Conservation (phyloP, 2,888 invertebrate species). For the Athalia rosae region DNA sequence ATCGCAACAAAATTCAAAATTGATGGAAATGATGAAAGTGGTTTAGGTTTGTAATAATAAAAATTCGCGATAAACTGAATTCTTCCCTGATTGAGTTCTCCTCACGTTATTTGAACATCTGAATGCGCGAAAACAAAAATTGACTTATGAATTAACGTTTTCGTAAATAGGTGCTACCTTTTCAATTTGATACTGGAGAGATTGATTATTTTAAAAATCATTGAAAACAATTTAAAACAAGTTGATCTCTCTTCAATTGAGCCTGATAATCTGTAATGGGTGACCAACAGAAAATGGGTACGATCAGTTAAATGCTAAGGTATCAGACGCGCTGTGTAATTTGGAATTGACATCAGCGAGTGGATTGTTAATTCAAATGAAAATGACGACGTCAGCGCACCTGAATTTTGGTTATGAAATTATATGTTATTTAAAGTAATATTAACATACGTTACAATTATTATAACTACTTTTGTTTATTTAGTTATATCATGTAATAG, state of each 20-base stretch:
- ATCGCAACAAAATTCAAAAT: neutral
- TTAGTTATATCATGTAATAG: constrained; percentile 71
- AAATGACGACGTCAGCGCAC: constrained; percentile 33
- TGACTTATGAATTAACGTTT: constrained; percentile 3
- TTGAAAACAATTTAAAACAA: neutral
- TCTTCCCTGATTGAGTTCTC: no score
- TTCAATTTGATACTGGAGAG: constrained; percentile 2
- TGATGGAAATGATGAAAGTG: neutral
- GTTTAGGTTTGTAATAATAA: constrained; percentile 1
- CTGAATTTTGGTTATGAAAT: constrained; percentile 53
- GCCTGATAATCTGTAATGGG: constrained; percentile 25
- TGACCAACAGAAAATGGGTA: constrained; percentile 25
- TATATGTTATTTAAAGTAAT: constrained; percentile 72
- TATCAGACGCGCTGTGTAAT: constrained; percentile 35
- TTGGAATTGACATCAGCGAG: constrained; percentile 29
- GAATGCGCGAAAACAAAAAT: no score
- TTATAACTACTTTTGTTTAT: constrained; percentile 71
- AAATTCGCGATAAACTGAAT: neutral
- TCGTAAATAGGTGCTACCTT: constrained; percentile 29
- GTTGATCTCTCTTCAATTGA: neutral
- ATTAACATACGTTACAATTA: constrained; percentile 70
- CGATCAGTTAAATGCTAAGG: constrained; percentile 17
- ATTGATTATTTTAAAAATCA: neutral
- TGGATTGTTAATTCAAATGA: constrained; percentile 32
- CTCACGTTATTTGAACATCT: no score